Conservation (phyloP, 2,888 invertebrate species). For the Cheiracanthium punctorium region DNA sequence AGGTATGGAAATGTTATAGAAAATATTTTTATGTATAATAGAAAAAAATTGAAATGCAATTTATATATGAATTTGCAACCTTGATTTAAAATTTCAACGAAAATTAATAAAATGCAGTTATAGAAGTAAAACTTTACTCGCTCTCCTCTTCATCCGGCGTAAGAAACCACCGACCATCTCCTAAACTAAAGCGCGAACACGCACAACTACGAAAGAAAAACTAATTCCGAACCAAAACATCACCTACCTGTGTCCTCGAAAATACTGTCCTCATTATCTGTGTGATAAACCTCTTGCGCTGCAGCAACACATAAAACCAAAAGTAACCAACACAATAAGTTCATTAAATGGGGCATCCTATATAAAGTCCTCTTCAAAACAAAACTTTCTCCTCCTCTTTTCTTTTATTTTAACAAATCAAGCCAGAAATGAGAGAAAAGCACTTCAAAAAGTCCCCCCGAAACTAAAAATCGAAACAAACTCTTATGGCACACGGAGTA, state of each 20-base stretch:
- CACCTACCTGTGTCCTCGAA: conserved; percentile 58
- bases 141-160: no score
- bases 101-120: no score
- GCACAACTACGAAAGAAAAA: no score
- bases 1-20: no score
- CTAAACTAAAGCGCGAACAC: no score
- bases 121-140: no score
- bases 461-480: not conserved
- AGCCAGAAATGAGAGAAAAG: not conserved
- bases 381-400: no score
- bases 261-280: conserved; percentile 55
- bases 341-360: conserved; percentile 42
- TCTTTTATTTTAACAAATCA: not conserved
- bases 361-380: conserved; percentile 8
- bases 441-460: not conserved
- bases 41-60: no score
- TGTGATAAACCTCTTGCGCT: conserved; percentile 52
- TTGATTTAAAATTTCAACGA: no score
- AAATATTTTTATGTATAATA: no score
- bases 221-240: not conserved
- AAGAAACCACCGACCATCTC: no score
- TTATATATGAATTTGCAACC: no score
- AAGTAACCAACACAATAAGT: conserved; percentile 32
- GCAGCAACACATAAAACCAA: conserved; percentile 29
- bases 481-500: not conserved